Base-by-base conservation (phyloP, 2,888 invertebrate species). In the Apocheima hispidaria region DNA sequence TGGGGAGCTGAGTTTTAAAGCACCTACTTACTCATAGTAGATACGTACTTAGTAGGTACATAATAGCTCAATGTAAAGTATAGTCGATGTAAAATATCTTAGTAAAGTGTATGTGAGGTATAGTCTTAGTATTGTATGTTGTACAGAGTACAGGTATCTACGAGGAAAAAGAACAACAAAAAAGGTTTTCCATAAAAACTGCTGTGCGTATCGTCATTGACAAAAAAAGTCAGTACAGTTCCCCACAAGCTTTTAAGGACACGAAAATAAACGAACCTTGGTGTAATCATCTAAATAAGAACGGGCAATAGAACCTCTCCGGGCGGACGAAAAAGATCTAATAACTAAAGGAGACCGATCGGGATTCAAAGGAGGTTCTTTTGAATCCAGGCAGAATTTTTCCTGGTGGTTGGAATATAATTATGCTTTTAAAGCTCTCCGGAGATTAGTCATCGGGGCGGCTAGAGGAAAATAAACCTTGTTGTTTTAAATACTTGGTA, bases 271-370 rank as follows among this genome's bases (percentile, higher is more conserved):
- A 51, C 60, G 51, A 60, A 33, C 38, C 60, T 40, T 60, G 33
- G 12, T 38, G 44, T 40, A 60, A 55, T 50, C 51, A 46, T 23
- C 49, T 54, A 55, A 60, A 50, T 51, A 55, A 55, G 50, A 21
- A 51, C 28, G 53, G 40, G 44, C 36, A 35, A 33, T 41, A 35
- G 23, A 14, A 26, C 3, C 41, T 33, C 33, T 41, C 53, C 9
- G 10, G 9, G 9, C 14, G 23, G 43, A 26, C 26, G 23, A 23
- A 14, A 48, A 36, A 52, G 41, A 33, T 43, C 26, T 10, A 60
- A 41, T 53, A 53, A 46, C 7, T 16, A 23, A 26, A 4, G 30
- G 3, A 49, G 21, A 28, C 26, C 54, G 46, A 52, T 58, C 33
- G 23, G 23, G 18, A 52, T 54, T 60, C 49, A 49, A 46, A 53